phyloP scores from a whole-genome alignment of 2,113 vertebrate genomes.

The Coptodon bakossiorum region DNA sequence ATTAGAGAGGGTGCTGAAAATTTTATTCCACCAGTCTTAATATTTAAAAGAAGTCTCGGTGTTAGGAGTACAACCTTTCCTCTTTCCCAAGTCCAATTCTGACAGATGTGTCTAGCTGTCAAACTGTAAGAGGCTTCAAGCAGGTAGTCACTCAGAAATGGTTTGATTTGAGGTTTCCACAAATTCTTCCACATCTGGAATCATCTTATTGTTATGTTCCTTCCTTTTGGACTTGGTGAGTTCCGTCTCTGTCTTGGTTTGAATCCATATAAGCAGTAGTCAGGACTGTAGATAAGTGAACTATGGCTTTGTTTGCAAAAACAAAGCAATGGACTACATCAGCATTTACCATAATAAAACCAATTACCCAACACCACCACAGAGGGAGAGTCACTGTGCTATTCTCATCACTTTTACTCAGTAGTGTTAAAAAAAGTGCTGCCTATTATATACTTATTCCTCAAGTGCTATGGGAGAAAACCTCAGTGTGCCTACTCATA shows the following conservation, averaged over 20 bases:
- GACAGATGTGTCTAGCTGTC: constrained; percentile 3
- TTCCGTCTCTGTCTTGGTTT: background rate
- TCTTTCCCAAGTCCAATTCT: background rate
- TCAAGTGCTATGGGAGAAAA: background rate
- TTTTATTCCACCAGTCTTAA: constrained; percentile 47
- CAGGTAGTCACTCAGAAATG: background rate
- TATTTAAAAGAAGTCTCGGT: constrained; percentile 49
- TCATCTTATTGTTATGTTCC: background rate
- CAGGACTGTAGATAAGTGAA: constrained; percentile 2
- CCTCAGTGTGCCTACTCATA: background rate
- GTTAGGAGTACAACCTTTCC: constrained; percentile 18
- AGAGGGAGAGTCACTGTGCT: constrained; percentile 24
- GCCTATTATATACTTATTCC: constrained; percentile 14
- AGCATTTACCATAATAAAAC: constrained; percentile 55
- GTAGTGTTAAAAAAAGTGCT: background rate
- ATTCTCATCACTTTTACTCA: constrained; percentile 37
- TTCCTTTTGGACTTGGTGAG: background rate
- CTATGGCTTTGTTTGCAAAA: constrained; percentile 38
- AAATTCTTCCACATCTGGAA: background rate
- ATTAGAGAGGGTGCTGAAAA: constrained; percentile 41
- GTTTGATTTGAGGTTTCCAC: background rate
- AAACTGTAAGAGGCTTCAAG: background rate
- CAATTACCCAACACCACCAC: constrained; percentile 19
- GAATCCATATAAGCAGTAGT: constrained; percentile 6
- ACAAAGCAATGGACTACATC: constrained; percentile 49